Conservation (phyloP, 2,797 vertebrate species). For the Poeciliopsis gracilis region DNA sequence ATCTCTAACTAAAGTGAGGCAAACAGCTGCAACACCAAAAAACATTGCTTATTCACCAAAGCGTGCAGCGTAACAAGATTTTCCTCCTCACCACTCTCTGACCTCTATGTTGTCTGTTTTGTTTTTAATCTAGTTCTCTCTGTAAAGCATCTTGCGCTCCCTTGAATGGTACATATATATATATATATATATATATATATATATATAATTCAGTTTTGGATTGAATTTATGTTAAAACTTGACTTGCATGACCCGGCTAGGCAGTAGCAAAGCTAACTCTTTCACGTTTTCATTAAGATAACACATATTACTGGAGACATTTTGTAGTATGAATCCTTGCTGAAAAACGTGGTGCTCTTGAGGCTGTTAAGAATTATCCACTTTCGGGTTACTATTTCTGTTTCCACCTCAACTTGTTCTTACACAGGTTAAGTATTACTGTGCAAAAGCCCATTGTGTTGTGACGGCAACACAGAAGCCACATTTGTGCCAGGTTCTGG, state of each 20-base stretch:
- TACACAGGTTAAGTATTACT: slow-evolving; percentile 53
- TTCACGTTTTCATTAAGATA: neutral
- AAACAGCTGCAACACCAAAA: neutral
- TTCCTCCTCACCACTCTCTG: slow-evolving; percentile 17
- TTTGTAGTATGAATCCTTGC: neutral
- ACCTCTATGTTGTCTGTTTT: slow-evolving; percentile 1
- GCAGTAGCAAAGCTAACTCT: neutral
- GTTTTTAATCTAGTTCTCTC: neutral
- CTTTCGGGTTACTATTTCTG: slow-evolving; percentile 12
- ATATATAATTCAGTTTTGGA: neutral
- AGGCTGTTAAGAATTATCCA: slow-evolving; percentile 24
- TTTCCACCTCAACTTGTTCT: slow-evolving; percentile 36
- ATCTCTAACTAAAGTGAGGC: neutral
- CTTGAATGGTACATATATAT: neutral
- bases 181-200: neutral
- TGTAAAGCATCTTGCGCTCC: neutral
- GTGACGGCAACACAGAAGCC: neutral
- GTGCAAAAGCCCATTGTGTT: neutral
- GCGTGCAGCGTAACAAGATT: slow-evolving; percentile 4
- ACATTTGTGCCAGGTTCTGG: slow-evolving; percentile 22
- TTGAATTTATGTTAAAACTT: neutral
- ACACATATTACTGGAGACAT: neutral
- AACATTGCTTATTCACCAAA: slow-evolving; percentile 3
- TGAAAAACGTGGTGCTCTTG: neutral
- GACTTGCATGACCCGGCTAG: neutral